Conservation (phyloP, 2,113 vertebrate species). For the Hypanus sabinus region DNA sequence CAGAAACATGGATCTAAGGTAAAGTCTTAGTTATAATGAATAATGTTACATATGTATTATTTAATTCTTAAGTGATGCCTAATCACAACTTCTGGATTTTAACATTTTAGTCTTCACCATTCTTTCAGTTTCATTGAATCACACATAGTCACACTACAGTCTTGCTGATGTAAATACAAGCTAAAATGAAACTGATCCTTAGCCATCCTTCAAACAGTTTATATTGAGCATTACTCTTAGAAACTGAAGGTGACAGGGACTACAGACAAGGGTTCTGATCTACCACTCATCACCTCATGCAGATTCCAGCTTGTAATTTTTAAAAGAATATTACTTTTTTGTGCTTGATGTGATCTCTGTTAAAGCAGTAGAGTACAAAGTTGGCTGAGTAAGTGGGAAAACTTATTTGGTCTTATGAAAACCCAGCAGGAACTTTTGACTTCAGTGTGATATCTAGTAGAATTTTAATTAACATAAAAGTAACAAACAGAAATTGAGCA, state of each 20-base stretch:
- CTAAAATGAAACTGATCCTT: background rate
- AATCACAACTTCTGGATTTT: background rate
- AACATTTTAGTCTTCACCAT: background rate
- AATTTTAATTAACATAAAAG: background rate
- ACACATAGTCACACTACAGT: background rate
- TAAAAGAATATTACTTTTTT: constrained; percentile 11
- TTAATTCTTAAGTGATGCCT: background rate
- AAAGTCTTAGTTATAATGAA: no score
- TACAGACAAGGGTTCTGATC: background rate
- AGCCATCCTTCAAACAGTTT: background rate
- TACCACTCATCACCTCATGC: background rate
- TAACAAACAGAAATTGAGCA: background rate
- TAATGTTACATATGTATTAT: background rate
- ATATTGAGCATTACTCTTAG: background rate
- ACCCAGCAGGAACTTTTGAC: background rate
- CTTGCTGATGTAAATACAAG: background rate
- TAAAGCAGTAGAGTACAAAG: background rate
- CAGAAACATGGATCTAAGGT: background rate
- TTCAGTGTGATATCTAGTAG: background rate
- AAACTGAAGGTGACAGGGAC: background rate
- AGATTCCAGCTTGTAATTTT: background rate
- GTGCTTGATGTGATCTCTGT: background rate
- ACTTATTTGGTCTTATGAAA: background rate
- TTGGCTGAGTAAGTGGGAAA: background rate
- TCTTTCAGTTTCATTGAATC: background rate